These are phyloP conservation scores for Prochilodus magdalenae DNA, from an alignment of 2,113 vertebrate genomes.

Conservation along the genomic window DNA sequence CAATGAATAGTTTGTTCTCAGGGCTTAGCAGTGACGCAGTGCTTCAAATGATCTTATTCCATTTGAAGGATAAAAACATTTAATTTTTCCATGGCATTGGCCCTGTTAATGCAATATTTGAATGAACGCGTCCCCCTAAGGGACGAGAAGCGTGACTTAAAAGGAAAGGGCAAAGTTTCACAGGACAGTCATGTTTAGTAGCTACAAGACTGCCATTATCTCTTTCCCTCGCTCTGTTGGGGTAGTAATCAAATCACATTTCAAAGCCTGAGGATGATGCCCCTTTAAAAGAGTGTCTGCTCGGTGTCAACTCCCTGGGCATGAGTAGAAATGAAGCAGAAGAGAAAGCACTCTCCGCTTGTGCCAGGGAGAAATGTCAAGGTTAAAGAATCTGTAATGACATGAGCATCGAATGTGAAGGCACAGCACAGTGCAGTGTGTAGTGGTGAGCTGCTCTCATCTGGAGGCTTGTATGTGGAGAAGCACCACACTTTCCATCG, in stretches of 20 bases:
- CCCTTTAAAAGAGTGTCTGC: constrained; percentile 42
- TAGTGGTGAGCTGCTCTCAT: neutral
- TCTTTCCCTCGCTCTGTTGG: constrained; percentile 3
- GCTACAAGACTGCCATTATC: constrained; percentile 11
- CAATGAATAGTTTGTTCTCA: too few relatives aligned
- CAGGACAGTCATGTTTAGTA: constrained; percentile 36
- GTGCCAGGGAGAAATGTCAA: constrained; percentile 59
- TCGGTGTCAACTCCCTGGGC: constrained; percentile 37
- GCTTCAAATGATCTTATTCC: too few relatives aligned
- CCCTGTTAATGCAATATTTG: neutral
- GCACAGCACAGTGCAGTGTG: neutral
- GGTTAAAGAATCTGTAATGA: constrained; percentile 53
- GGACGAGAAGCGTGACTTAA: constrained; percentile 1
- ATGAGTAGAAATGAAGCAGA: constrained; percentile 43
- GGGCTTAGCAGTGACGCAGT: too few relatives aligned
- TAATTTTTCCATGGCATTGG: neutral
- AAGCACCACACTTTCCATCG: neutral
- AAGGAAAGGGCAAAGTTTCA: constrained; percentile 10
- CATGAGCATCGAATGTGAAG: constrained; percentile 32
- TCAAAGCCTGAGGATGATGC: constrained; percentile 36
- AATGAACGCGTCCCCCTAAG: constrained; percentile 4
- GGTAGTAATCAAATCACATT: constrained; percentile 44
- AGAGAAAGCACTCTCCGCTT: constrained; percentile 22
- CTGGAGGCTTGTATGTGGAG: constrained; percentile 14
- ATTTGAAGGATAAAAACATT: too few relatives aligned